Conservation (phyloP, 1,140 invertebrate genomes). For the Temnothorax longispinosus region DNA sequence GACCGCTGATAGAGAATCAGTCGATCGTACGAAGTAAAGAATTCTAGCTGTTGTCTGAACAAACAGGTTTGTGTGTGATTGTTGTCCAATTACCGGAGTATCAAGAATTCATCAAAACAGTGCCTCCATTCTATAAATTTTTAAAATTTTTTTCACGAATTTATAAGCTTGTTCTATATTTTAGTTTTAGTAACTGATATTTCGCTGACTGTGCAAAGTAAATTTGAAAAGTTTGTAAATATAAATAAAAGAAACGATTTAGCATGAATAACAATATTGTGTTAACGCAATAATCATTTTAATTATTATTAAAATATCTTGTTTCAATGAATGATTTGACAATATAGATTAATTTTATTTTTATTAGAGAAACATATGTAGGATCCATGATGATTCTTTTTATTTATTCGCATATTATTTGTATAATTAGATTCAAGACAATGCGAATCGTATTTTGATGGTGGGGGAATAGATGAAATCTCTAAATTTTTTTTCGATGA, state of each 20-base stretch:
- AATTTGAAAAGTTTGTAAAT: not conserved
- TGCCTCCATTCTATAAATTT: not conserved
- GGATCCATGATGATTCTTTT: not conserved
- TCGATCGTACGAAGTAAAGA: not conserved
- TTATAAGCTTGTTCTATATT: not conserved
- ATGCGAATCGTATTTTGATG: not conserved
- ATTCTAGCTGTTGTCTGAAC: not conserved
- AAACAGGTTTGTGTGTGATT: not conserved
- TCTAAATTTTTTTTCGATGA: conserved; percentile 22
- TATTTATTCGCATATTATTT: not conserved
- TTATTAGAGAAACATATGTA: not conserved
- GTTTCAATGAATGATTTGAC: not conserved
- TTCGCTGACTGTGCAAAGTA: not conserved
- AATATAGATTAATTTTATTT: not conserved
- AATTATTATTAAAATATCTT: conserved; percentile 13
- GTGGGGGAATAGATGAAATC: not conserved
- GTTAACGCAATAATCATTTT: not conserved
- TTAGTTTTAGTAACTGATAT: conserved; percentile 1
- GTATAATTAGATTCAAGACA: not conserved
- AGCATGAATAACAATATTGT: not conserved
- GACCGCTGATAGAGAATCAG: not conserved
- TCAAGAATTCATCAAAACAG: not conserved
- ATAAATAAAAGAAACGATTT: not conserved
- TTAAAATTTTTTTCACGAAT: not conserved
- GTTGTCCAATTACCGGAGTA: not conserved